phyloP scores from a whole-genome alignment of 1,140 invertebrate genomes.

The Arion vulgaris region DNA sequence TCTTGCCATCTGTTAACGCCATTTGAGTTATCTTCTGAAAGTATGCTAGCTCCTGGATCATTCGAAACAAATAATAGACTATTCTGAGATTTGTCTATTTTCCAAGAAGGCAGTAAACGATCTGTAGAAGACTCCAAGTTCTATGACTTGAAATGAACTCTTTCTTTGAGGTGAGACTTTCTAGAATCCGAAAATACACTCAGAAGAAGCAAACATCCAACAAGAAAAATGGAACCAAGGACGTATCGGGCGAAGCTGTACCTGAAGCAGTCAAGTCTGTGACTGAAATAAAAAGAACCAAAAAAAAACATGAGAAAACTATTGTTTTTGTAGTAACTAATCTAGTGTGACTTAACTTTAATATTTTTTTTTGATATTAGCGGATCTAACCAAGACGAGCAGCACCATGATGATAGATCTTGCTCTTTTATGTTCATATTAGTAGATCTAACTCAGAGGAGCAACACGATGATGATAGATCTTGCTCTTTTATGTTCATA shows the following conservation, averaged over 20 bases:
- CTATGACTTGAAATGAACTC: not conserved
- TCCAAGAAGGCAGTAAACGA: not conserved
- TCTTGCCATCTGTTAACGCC: not conserved
- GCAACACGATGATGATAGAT: no score
- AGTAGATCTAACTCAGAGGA: no score
- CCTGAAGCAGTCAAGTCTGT: not conserved
- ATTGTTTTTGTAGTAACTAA: no score
- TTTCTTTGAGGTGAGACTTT: not conserved
- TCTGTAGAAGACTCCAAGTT: not conserved
- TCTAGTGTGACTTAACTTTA: no score
- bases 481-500: no score
- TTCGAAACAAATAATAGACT: not conserved
- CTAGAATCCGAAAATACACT: not conserved
- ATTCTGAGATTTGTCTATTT: not conserved
- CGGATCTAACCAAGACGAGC: no score
- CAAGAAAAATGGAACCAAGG: not conserved
- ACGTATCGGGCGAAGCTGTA: not conserved
- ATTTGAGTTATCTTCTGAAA: not conserved
- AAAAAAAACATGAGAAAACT: no score
- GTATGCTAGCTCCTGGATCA: not conserved
- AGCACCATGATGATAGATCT: no score
- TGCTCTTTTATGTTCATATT: no score
- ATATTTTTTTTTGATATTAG: no score
- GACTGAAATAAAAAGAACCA: conserved; percentile 12
- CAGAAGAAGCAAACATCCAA: not conserved